Base-by-base conservation (phyloP, 2,113 vertebrate species). In the Ailuropoda melanoleuca region DNA sequence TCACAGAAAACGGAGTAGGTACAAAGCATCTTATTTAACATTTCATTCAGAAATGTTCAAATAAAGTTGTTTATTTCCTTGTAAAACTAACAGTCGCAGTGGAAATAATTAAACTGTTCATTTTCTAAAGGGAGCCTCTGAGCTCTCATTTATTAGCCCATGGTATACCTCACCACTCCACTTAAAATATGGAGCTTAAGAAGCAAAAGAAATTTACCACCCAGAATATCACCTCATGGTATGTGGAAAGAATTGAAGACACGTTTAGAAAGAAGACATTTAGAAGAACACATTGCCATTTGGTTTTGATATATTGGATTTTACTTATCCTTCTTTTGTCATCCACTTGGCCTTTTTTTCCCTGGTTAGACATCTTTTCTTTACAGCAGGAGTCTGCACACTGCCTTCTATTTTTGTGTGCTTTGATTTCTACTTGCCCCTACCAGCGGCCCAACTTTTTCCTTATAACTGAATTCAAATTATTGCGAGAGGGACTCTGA, bases 21-120 rank as follows among this genome's bases (percentile, higher is more conserved):
- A 87, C 19, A 53, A 91, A 82, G 18, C 19, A 90, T 80, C 87
- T 74, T 78, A 90, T 55, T 93, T 89, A 92, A 89, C 92, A 85
- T 86, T 93, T 88, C 23, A 56, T 50, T 94, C 24, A 77, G 23
- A 90, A 84, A 81, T 93, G 31, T 72, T 85, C n/a, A 46, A 66
- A 77, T 81, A 85, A 93, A 74, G 21, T 75, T 34, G 10, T 55
- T 48, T 84, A 55, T 74, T 93, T 92, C 18, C 58, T 46, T 70
- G 1, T 37, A 60, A 92, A 64, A 95, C 85, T 91, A 93, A 64
- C 13, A 53, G 53, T 39, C 72, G n/a, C 18, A 87, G 37, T 46
- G 46, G 56, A 92, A 95, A 78, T 75, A 72, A 70, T 78, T 58
- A 82, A 84, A 56, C 24, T 85, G 24, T 70, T 90, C 48, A 66